Evolutionary conservation across 2,797 vertebrate species (phyloP), one percentile per base, ranked within the genome.

Genomic region (Astyanax mexicanus): DNA sequence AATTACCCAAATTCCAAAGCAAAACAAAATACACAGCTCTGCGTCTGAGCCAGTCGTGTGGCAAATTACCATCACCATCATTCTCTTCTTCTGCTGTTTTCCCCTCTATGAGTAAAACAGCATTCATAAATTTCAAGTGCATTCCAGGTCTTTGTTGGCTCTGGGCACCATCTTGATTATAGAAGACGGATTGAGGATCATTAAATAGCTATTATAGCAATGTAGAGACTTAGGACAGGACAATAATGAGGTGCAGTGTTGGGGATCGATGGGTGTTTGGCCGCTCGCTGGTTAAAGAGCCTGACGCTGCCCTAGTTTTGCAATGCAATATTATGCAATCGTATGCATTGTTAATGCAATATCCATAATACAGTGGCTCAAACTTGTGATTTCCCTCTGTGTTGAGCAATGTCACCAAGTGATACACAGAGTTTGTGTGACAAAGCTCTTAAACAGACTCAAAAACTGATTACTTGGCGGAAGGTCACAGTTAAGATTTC

Each of bases 131-230:
- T 74, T 71, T 76, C 38, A 78, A 76, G 51, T 79, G 73, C 66
- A 67, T 74, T 72, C 44, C 78, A 75, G 69, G 79, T 76, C 73
- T 71, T 73, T 47, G 32, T 55, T 79, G 65, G 73, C 78, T 83
- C 57, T 66, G 65, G 75, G 72, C 75, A 27, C 65, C 78, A 70
- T 82, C 79, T 82, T 82, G 78, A 84, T 78, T 80, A 82, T 77
- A 57, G 74, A 84, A 86, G 84, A 85, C 83, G 81, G 84, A 88
- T 88, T 79, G 84, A 77, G 62, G 68, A 80, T 85, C 83, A 70
- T 85, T 88, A 88, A 85, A 86, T 84, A 72, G 74, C 85, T 84
- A 86, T 86, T 88, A 85, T 75, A 75, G 80, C 68, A 51, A 62
- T 75, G 75, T 81, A 79, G 72, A 77, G 82, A 79, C 76, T 81